These are phyloP conservation scores for Thyatira batis DNA, from an alignment of 2,888 invertebrate genomes.

Conservation along the genomic window DNA sequence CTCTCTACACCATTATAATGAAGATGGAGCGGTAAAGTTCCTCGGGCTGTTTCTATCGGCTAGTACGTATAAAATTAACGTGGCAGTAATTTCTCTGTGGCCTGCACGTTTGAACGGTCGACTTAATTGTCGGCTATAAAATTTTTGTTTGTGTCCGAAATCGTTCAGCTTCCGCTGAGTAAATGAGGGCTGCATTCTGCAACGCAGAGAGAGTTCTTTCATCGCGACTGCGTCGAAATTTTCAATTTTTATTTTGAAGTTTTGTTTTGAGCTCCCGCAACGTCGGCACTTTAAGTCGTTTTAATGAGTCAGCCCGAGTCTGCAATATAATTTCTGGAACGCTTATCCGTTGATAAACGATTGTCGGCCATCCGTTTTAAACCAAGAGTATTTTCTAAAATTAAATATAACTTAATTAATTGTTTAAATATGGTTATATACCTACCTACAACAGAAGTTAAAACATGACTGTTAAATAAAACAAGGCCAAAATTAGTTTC, in stretches of 20 bases:
- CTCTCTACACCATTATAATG: conserved; percentile 41
- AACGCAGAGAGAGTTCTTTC: conserved; percentile 40
- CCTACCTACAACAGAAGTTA: no score
- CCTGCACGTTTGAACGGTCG: conserved; percentile 32
- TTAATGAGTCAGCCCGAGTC: conserved; percentile 37
- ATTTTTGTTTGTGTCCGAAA: conserved; percentile 57
- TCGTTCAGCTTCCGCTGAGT: conserved; percentile 41
- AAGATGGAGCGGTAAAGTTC: conserved; percentile 43
- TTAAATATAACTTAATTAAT: background rate
- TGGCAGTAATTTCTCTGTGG: conserved; percentile 36
- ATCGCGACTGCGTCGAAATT: conserved; percentile 32
- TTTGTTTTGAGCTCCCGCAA: conserved; percentile 28
- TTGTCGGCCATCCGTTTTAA: background rate
- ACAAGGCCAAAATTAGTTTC: no score
- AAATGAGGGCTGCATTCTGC: conserved; percentile 47
- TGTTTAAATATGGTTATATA: no score
- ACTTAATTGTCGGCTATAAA: conserved; percentile 58
- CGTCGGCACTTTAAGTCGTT: conserved; percentile 27
- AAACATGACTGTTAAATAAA: no score
- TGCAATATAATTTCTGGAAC: conserved; percentile 15
- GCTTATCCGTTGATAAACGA: background rate
- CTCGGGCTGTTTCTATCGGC: conserved; percentile 23
- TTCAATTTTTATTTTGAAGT: conserved; percentile 36
- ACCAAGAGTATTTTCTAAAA: background rate
- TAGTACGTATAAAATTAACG: conserved; percentile 40